A percentile compares a stretch with the other conserved stretches of the same genome.
phyloP scores from a whole-genome alignment of 1,140 invertebrate species.

The Aphelinus certus region DNA sequence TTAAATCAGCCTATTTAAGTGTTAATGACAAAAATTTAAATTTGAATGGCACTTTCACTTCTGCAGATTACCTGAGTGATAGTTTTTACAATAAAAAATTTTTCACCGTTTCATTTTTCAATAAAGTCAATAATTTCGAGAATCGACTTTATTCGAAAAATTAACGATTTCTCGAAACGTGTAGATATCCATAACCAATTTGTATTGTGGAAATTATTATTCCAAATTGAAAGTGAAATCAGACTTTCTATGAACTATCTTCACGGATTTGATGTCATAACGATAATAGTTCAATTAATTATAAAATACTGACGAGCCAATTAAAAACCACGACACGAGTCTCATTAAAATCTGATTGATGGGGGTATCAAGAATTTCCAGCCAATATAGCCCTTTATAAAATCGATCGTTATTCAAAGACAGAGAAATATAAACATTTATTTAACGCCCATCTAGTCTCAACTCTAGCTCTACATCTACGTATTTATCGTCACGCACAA shows the following conservation, averaged over 20 bases:
- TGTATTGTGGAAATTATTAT: too few relatives aligned
- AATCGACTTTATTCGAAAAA: too few relatives aligned
- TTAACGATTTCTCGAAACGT: too few relatives aligned
- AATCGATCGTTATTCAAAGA: constrained; percentile 17
- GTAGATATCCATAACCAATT: too few relatives aligned
- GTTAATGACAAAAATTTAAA: constrained; percentile 15
- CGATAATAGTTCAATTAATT: too few relatives aligned
- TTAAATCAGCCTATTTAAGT: constrained; percentile 25
- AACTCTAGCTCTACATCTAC: constrained; percentile 36
- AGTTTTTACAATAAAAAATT: constrained; percentile 3
- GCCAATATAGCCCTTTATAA: constrained; percentile 18
- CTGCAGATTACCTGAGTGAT: constrained; percentile 19
- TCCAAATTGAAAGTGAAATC: too few relatives aligned
- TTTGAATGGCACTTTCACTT: constrained; percentile 23
- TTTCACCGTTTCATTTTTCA: not conserved
- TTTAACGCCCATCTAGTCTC: constrained; percentile 38
- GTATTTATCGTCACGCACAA: constrained; percentile 32
- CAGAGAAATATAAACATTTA: constrained; percentile 24
- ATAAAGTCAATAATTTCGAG: too few relatives aligned
- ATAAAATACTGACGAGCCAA: too few relatives aligned
- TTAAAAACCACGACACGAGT: too few relatives aligned
- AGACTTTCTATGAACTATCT: too few relatives aligned
- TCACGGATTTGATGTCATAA: too few relatives aligned
- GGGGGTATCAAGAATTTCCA: constrained; percentile 7
- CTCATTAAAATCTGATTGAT: too few relatives aligned